phyloP scores from a whole-genome alignment of 2,888 invertebrate genomes.

The Zaprionus lineosus region DNA sequence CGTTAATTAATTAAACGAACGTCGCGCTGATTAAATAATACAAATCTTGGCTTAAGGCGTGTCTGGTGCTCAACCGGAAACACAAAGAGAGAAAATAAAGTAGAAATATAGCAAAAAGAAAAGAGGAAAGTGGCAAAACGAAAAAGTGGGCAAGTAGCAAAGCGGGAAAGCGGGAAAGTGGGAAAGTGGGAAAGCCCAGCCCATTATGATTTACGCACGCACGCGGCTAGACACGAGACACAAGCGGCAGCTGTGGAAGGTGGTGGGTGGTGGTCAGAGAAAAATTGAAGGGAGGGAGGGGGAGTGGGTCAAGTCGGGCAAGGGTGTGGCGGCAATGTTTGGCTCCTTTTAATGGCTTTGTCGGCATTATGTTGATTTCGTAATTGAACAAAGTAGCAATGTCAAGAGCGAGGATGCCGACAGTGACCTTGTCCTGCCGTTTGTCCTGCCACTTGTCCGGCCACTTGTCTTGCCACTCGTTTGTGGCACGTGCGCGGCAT shows the following conservation, averaged over 20 bases:
- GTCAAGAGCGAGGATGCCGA: slow-evolving; percentile 56
- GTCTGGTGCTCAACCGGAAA: slow-evolving; percentile 20
- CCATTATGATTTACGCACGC: slow-evolving; percentile 77
- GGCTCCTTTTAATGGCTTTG: slow-evolving; percentile 75
- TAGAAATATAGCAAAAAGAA: too few relatives aligned
- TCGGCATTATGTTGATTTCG: slow-evolving; percentile 79
- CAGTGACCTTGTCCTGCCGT: slow-evolving; percentile 71
- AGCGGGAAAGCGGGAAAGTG: slow-evolving; percentile 39
- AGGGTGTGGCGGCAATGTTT: slow-evolving; percentile 21
- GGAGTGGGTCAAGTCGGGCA: neutral
- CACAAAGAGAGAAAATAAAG: slow-evolving; percentile 13
- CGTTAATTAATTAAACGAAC: slow-evolving; percentile 74
- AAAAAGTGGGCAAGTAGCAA: too few relatives aligned
- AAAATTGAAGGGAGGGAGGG: too few relatives aligned
- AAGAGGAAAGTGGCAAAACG: too few relatives aligned
- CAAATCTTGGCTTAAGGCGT: slow-evolving; percentile 69
- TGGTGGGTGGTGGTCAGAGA: too few relatives aligned
- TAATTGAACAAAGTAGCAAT: slow-evolving; percentile 74
- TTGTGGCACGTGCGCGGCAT: slow-evolving; percentile 65
- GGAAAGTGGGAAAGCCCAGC: slow-evolving; percentile 51
- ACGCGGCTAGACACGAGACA: slow-evolving; percentile 51
- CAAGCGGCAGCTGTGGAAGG: neutral
- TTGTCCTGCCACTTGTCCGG: slow-evolving; percentile 32
- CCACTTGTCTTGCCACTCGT: slow-evolving; percentile 41
- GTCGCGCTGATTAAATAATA: slow-evolving; percentile 72